Evolutionary conservation across 2,113 vertebrate genomes (phyloP), one percentile per base, ranked within the genome.

Genomic region (Condylura cristata): DNA sequence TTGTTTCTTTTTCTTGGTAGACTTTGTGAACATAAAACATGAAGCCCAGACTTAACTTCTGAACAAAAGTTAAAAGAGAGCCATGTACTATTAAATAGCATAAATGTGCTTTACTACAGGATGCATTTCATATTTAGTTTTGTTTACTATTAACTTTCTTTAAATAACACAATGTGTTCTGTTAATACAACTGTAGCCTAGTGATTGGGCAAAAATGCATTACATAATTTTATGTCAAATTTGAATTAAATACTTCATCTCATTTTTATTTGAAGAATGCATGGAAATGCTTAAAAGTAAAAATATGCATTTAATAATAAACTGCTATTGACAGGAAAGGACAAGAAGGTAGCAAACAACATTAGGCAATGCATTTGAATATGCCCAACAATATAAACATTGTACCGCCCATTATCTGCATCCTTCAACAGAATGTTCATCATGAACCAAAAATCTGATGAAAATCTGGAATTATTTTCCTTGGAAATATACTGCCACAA

Each of bases 341-440:
- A 89, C 89, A 94, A 20, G 63, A 83, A 44, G 65, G 8, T 79
- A 91, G 34, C 60, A 79, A 96, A 92, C 39, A 92, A 34, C 28
- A 86, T 39, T 86, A 92, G 66, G 94, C 72, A 41, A 63, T 78
- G 53, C 6, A 83, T 53, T 92, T 92, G 34, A 95, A 83, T 12
- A 93, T 74, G 66, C 66, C 6, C 22, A 26, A 28, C 58, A 78
- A 46, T 8, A 76, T 7, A 60, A 48, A 5, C 18, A 20, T 11
- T 51, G 16, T 37, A 28, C 39, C 13, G 8, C n/a, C 34, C n/a
- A 68, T 60, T 60, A 58, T 68, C 37, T 58, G 56, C 8, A 78
- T 24, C 11, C n/a, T 51, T 48, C 8, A 89, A 5, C 48, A n/a
- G 70, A 66, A 13, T 20, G 14, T 39, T 39, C 16, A 61, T 70